phyloP scores from a whole-genome alignment of 2,888 invertebrate genomes.

The Clepsis dumicolana region DNA sequence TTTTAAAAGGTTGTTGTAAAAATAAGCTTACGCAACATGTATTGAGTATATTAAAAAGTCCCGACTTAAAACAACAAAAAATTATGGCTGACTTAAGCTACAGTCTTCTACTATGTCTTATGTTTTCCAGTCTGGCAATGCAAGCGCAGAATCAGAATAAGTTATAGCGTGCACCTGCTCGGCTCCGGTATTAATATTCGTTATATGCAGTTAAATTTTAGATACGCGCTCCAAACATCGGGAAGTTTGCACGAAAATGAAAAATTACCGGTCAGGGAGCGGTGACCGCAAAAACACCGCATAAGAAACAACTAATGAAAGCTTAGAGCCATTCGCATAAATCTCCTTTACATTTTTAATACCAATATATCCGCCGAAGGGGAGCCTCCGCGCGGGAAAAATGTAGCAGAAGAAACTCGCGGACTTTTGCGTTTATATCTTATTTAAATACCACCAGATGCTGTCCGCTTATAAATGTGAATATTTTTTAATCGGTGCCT shows the following conservation, averaged over 20 bases:
- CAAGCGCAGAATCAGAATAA: slow-evolving; percentile 75
- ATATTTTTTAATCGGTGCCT: slow-evolving; percentile 84
- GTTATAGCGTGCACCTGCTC: slow-evolving; percentile 82
- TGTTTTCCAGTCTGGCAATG: slow-evolving; percentile 70
- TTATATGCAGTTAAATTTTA: slow-evolving; percentile 85
- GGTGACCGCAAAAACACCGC: slow-evolving; percentile 82
- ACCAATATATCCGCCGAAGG: slow-evolving; percentile 84
- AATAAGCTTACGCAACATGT: too few species aligned
- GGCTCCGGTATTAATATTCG: slow-evolving; percentile 81
- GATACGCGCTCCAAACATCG: slow-evolving; percentile 73
- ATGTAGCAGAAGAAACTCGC: slow-evolving; percentile 74
- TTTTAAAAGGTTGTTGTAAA: too few species aligned
- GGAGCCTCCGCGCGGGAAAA: slow-evolving; percentile 74
- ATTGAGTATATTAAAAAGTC: too few species aligned
- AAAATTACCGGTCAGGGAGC: slow-evolving; percentile 86
- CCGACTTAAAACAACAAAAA: background rate
- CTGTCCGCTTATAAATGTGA: slow-evolving; percentile 81
- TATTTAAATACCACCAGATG: slow-evolving; percentile 85
- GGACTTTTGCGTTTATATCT: slow-evolving; percentile 82
- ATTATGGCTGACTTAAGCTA: background rate
- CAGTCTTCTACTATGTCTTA: slow-evolving; percentile 49
- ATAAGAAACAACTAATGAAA: slow-evolving; percentile 85
- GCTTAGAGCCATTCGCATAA: slow-evolving; percentile 86
- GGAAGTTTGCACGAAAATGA: slow-evolving; percentile 83
- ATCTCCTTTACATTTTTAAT: slow-evolving; percentile 87